A percentile compares a stretch with the other conserved stretches of the same genome.
Conservation (phyloP, 2,113 vertebrate species). For the Aplodontia rufa region DNA sequence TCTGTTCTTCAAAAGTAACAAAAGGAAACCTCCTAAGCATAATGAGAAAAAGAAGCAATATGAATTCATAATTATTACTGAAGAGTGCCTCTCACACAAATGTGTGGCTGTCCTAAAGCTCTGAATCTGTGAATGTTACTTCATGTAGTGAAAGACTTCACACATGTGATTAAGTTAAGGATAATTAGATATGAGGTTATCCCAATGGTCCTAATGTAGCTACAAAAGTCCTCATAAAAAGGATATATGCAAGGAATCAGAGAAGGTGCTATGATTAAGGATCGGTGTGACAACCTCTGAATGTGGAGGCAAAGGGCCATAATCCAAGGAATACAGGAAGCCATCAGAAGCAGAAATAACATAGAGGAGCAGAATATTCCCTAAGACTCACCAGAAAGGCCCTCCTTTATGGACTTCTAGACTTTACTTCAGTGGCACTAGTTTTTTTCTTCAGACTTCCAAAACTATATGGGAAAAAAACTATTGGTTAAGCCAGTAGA, state of each 20-base stretch:
- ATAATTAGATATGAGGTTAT: neutral
- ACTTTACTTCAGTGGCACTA: neutral
- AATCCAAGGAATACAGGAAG: neutral
- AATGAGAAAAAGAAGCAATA: neutral
- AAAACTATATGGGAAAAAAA: neutral
- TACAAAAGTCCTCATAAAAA: neutral
- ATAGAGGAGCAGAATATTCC: accelerated
- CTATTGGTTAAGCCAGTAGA: neutral
- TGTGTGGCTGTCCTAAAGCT: neutral
- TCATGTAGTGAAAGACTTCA: neutral
- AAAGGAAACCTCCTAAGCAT: neutral
- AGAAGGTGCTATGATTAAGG: neutral
- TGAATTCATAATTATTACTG: neutral
- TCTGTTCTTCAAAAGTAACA: neutral
- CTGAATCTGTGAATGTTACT: accelerated
- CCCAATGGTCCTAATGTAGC: neutral
- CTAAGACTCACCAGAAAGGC: neutral
- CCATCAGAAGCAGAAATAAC: neutral
- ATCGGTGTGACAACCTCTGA: neutral
- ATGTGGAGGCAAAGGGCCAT: neutral
- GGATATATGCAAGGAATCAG: neutral
- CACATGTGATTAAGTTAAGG: neutral
- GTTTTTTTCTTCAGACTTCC: neutral
- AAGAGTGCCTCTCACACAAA: neutral
- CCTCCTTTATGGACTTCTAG: neutral